Conservation (phyloP, 2,797 vertebrate species). For the Argentina silus region DNA sequence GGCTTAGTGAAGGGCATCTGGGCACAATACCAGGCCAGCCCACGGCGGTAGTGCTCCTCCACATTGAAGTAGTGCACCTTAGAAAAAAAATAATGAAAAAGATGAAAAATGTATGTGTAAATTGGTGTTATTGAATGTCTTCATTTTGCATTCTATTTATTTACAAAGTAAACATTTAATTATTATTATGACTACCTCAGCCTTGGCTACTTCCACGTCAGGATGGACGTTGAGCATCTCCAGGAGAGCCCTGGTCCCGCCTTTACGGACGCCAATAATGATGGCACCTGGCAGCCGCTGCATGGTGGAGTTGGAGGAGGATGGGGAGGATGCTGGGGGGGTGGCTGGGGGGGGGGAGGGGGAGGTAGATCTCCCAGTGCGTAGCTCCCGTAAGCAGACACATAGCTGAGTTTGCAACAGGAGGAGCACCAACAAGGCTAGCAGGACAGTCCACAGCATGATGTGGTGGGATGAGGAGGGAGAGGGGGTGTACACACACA, state of each 20-base stretch:
- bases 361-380: slow-evolving; percentile 46
- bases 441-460: slow-evolving; percentile 82
- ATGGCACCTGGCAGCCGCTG: slow-evolving; percentile 79
- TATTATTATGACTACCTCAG: slow-evolving; percentile 65
- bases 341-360: slow-evolving; percentile 41
- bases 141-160: too few species aligned
- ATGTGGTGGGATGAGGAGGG: slow-evolving; percentile 43
- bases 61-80: slow-evolving; percentile 85
- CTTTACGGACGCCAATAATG: slow-evolving; percentile 85
- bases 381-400: slow-evolving; percentile 74
- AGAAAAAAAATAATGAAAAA: background rate
- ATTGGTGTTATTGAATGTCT: too few species aligned
- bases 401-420: slow-evolving; percentile 80
- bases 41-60: slow-evolving; percentile 80
- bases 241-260: slow-evolving; percentile 80
- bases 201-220: slow-evolving; percentile 80
- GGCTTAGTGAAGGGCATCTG: slow-evolving; percentile 80
- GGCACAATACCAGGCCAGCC: slow-evolving; percentile 80
- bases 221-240: slow-evolving; percentile 86
- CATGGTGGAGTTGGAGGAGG: slow-evolving; percentile 60
- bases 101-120: too few species aligned
- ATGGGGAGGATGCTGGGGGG: slow-evolving; percentile 45
- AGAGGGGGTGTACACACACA: background rate
- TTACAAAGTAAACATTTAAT: too few species aligned
- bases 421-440: slow-evolving; percentile 76